Evolutionary conservation across 2,888 invertebrate genomes (phyloP).

Genomic region (Macropis europaea): DNA sequence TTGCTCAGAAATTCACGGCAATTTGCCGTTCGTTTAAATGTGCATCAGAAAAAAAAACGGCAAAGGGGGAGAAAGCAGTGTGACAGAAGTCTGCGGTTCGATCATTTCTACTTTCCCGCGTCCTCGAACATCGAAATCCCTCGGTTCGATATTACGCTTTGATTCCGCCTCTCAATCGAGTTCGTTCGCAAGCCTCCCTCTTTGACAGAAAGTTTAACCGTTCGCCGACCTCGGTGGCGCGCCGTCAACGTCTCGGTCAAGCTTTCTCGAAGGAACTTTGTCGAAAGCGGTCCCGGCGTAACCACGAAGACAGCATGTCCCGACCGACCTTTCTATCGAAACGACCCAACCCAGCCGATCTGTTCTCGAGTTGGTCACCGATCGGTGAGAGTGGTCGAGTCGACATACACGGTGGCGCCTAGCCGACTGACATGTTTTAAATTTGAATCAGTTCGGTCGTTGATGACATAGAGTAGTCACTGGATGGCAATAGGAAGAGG

Average conservation of each 20-base stretch:
- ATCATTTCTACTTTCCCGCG: slow-evolving; percentile 40
- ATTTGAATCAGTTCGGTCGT: too few species aligned
- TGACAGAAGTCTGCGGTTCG: slow-evolving; percentile 10
- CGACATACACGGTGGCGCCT: slow-evolving; percentile 63
- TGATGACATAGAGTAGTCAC: too few species aligned
- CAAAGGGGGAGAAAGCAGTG: not conserved
- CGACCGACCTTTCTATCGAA: slow-evolving; percentile 1
- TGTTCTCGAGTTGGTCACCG: slow-evolving; percentile 51
- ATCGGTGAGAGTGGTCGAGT: slow-evolving; percentile 59
- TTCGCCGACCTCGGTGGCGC: slow-evolving; percentile 36
- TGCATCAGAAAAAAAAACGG: not conserved
- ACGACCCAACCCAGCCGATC: slow-evolving; percentile 18
- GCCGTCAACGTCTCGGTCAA: slow-evolving; percentile 56
- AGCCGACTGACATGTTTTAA: too few species aligned
- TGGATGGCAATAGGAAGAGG: too few species aligned
- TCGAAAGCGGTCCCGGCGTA: slow-evolving; percentile 24
- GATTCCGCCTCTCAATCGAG: slow-evolving; percentile 58
- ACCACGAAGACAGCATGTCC: slow-evolving; percentile 26
- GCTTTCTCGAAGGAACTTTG: slow-evolving; percentile 50
- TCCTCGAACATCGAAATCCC: slow-evolving; percentile 62
- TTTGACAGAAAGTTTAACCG: slow-evolving; percentile 60
- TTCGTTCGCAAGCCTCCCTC: slow-evolving; percentile 40
- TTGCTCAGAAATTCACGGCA: not conserved
- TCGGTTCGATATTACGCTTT: slow-evolving; percentile 62
- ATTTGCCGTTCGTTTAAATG: not conserved